Evolutionary conservation across 2,113 vertebrate species (phyloP).

Genomic region (Lophochroa leadbeateri): DNA sequence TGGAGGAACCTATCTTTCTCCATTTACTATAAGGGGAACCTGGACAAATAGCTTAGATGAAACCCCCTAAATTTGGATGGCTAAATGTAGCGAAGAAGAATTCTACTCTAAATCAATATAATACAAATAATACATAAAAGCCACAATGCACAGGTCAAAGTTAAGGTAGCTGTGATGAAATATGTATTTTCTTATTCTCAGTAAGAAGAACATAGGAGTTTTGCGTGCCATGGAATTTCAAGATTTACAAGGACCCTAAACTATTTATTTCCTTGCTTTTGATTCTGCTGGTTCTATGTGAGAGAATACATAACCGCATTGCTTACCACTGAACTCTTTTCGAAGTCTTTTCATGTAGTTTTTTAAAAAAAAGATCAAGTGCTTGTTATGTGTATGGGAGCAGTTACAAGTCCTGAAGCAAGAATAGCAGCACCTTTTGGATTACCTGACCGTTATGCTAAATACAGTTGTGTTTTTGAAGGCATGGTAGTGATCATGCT

Average conservation of each 20-base stretch:
- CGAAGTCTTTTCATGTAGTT: neutral
- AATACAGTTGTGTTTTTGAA: neutral
- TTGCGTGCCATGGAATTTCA: neutral
- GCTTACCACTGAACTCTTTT: neutral
- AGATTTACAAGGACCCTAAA: neutral
- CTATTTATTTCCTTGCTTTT: neutral
- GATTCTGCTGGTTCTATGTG: neutral
- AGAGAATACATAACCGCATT: neutral
- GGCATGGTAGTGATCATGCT: neutral
- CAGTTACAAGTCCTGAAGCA: neutral
- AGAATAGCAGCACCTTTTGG: neutral
- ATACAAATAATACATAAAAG: conserved; percentile 49
- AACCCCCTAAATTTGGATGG: neutral
- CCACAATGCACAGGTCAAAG: conserved; percentile 7
- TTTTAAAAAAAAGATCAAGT: neutral
- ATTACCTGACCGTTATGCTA: neutral
- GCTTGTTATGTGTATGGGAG: neutral
- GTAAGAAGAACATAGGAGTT: neutral
- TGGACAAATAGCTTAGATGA: conserved; percentile 4
- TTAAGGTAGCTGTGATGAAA: conserved; percentile 19
- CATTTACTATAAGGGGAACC: neutral
- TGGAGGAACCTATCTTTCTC: conserved; percentile 16
- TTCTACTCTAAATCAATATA: conserved; percentile 28
- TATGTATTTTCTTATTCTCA: neutral
- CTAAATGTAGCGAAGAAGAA: conserved; percentile 15